Evolutionary conservation across 2,113 vertebrate species (phyloP).

Genomic region (Catagonus wagneri): DNA sequence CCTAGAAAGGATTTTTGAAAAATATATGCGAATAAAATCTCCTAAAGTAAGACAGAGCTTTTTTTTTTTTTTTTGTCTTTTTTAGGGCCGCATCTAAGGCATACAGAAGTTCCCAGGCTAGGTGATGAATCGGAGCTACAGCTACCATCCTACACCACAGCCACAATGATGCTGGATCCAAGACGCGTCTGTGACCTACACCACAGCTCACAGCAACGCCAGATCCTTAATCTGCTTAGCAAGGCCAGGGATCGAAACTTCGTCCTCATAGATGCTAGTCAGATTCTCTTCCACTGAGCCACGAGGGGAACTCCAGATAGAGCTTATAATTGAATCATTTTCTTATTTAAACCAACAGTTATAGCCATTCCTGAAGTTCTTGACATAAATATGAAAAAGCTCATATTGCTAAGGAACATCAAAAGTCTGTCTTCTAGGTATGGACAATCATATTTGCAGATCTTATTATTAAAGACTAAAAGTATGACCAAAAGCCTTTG

Average conservation of each 20-base stretch:
- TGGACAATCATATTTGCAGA: neutral
- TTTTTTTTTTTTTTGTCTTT: no score
- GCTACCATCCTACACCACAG: no score
- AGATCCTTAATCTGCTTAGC: no score
- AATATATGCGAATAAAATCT: constrained; percentile 14
- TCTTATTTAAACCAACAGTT: constrained; percentile 35
- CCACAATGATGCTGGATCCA: no score
- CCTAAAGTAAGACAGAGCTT: neutral
- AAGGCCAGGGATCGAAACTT: no score
- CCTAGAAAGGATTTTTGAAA: neutral
- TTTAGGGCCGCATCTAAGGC: no score
- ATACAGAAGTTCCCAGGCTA: no score
- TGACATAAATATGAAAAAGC: neutral
- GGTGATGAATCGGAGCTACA: no score
- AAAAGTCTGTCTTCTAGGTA: neutral
- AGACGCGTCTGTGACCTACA: no score
- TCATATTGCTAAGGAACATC: neutral
- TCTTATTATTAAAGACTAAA: neutral
- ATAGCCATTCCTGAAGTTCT: neutral
- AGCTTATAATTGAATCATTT: constrained; percentile 27
- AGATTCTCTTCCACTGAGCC: no score
- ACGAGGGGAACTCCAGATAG: neutral
- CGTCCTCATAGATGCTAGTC: no score
- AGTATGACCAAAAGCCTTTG: neutral
- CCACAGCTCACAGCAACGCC: no score